Evolutionary conservation across 2,797 vertebrate species (phyloP).

Genomic region (Scleropages formosus): DNA sequence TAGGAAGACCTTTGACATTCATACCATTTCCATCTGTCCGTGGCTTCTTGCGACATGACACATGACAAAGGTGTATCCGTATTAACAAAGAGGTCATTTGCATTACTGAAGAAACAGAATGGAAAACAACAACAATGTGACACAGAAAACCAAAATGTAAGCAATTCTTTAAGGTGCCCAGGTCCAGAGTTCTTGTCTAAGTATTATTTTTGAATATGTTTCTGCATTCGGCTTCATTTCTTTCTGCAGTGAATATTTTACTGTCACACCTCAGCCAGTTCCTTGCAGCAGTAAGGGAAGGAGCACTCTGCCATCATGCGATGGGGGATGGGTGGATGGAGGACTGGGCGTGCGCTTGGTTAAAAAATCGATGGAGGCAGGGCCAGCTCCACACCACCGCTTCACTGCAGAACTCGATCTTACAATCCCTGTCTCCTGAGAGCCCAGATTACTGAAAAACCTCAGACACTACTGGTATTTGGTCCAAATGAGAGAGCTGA

Average conservation of each 20-base stretch:
- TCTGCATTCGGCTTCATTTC: not conserved
- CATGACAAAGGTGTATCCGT: no score
- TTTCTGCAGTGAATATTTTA: not conserved
- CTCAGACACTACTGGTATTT: not conserved
- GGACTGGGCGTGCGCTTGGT: no score
- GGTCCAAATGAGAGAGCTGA: not conserved
- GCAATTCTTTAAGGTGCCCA: no score
- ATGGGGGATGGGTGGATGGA: not conserved
- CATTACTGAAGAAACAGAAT: no score
- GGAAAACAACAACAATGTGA: no score
- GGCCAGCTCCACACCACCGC: not conserved
- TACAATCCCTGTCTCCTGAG: not conserved
- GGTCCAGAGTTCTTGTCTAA: no score
- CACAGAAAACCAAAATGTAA: no score
- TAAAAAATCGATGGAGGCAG: not conserved
- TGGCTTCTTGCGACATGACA: not conserved
- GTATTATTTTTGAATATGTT: no score
- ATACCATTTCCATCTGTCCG: not conserved
- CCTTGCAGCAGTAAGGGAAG: not conserved
- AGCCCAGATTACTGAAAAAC: not conserved
- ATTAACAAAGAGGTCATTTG: no score
- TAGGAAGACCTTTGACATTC: constrained; percentile 28
- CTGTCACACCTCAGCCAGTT: no score
- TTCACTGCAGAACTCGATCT: not conserved
- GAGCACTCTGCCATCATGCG: not conserved